Conservation (phyloP, 1,140 invertebrate genomes). For the Drosophila funebris region DNA sequence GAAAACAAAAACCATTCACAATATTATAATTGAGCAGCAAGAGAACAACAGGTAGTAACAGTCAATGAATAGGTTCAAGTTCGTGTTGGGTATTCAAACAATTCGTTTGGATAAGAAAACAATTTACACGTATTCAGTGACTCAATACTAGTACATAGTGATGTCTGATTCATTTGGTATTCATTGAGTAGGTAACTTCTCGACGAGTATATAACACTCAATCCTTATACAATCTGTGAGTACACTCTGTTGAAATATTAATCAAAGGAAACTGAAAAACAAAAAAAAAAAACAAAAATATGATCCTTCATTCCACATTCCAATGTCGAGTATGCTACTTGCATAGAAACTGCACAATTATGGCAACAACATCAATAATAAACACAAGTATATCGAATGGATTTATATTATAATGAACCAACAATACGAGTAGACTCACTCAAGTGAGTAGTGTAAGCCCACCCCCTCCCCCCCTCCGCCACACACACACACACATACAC, state of each 20-base stretch:
- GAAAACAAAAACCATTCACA: background rate
- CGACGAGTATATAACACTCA: background rate
- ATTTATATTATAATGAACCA: conserved; percentile 27
- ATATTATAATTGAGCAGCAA: conserved; percentile 1
- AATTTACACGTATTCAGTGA: background rate
- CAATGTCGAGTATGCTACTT: conserved; percentile 7
- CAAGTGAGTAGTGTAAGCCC: background rate
- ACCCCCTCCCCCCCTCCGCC: background rate
- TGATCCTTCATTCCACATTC: conserved; percentile 27
- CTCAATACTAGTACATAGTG: background rate
- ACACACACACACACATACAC: background rate
- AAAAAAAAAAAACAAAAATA: background rate
- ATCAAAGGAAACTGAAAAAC: conserved; percentile 28
- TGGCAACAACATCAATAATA: conserved; percentile 1
- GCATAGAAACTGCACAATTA: conserved; percentile 45
- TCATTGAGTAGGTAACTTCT: background rate
- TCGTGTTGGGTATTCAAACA: conserved; percentile 5
- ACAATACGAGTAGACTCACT: conserved; percentile 24
- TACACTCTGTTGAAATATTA: conserved; percentile 35
- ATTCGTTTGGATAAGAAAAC: background rate
- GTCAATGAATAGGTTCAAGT: conserved; percentile 12
- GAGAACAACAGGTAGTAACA: background rate
- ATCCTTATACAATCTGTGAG: conserved; percentile 30
- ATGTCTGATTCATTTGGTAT: conserved; percentile 1
- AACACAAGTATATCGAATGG: conserved; percentile 6